Evolutionary conservation across 1,140 invertebrate genomes (phyloP), one percentile per base, ranked within the genome.

Genomic region (Littorina saxatilis): DNA sequence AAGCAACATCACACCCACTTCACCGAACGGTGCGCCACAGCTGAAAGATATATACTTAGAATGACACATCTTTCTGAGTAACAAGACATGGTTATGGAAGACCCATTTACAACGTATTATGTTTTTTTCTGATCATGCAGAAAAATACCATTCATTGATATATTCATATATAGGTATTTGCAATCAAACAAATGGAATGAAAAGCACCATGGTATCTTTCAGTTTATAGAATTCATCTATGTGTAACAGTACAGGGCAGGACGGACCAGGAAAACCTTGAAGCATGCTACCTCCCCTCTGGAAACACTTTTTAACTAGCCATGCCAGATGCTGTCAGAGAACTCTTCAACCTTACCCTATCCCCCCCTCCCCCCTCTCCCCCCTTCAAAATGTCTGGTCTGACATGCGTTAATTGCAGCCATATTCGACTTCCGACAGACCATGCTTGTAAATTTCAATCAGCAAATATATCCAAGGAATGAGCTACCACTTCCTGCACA

Each of bases 151-250:
- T n/a, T n/a, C n/a, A n/a, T n/a, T n/a, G n/a, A n/a, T n/a, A n/a
- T n/a, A n/a, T n/a, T n/a, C n/a, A n/a, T n/a, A n/a, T n/a, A n/a
- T n/a, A n/a, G n/a, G n/a, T 47, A 47, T 47, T 9, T 47, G 43
- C 17, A 17, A 47, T 17, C 17, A 17, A 47, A 47, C 5, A 17
- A 47, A 47, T 17, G 17, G 17, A 47, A 47, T 47, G 66, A 68
- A 68, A 68, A 68, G 66, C 66, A 68, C 66, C 66, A 68, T 68
- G 66, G 66, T 68, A 68, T 68, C 66, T 68, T 68, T 68, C 66
- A 39, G 23, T 68, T 66, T 68, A 68, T 68, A 39, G 66, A 17
- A 47, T 5, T 47, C 43, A 47, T 68, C 32, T 68, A 39, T 68
- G 32, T 58, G 17, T 68, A 68, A 66, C 23, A 11, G 9, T 0